phyloP scores from a whole-genome alignment of 2,888 invertebrate genomes.

The Acrobasis suavella region DNA sequence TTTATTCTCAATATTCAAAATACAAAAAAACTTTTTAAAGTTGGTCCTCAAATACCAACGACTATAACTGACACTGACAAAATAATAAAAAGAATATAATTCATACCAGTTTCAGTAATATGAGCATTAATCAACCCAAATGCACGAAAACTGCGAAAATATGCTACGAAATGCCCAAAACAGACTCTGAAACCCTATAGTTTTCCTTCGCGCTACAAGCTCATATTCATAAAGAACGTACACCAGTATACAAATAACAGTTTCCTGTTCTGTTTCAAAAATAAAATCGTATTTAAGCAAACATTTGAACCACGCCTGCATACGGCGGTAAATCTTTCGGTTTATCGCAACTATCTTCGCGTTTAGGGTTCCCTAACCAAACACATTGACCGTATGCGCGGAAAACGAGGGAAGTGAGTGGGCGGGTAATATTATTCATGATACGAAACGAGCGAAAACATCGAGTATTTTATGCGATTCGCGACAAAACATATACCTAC shows the following conservation, averaged over 20 bases:
- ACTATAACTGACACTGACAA: background rate
- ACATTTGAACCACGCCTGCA: constrained; percentile 37
- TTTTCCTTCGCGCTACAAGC: constrained; percentile 12
- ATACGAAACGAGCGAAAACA: constrained; percentile 18
- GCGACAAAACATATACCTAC: background rate
- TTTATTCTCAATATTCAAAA: too few species aligned
- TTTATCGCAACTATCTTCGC: constrained; percentile 46
- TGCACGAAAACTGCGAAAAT: background rate
- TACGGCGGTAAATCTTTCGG: constrained; percentile 48
- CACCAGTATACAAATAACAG: constrained; percentile 30
- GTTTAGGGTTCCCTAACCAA: constrained; percentile 27
- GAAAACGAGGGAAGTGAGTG: constrained; percentile 8
- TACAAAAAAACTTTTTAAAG: too few species aligned
- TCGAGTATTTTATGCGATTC: background rate
- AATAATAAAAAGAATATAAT: background rate
- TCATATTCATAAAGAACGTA: constrained; percentile 18
- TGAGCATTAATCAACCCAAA: background rate
- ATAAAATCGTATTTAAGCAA: constrained; percentile 46
- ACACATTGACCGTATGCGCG: constrained; percentile 23
- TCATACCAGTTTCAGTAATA: background rate
- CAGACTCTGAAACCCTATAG: constrained; percentile 1
- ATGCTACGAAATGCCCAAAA: constrained; percentile 5
- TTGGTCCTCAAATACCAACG: too few species aligned
- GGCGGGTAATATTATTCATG: constrained; percentile 25
- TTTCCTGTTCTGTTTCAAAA: constrained; percentile 34